phyloP scores from a whole-genome alignment of 2,797 vertebrate species.

The Nannoperca australis region DNA sequence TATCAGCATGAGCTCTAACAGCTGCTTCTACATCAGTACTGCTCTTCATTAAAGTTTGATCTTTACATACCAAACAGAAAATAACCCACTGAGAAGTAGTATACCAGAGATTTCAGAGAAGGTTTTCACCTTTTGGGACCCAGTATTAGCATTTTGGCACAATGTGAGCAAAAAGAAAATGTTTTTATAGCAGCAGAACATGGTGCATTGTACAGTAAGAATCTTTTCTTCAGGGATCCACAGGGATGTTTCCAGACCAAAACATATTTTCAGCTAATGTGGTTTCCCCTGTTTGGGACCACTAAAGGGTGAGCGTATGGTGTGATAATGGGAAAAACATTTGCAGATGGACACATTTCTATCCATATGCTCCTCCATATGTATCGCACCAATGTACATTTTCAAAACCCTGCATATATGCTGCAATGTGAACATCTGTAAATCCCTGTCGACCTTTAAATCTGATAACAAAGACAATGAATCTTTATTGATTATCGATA shows the following conservation, averaged over 20 bases:
- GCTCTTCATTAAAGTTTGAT: slow-evolving; percentile 2
- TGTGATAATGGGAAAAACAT: slow-evolving; percentile 24
- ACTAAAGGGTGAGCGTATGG: neutral
- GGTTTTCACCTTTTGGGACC: neutral
- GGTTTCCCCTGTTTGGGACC: neutral
- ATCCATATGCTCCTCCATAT: slow-evolving; percentile 27
- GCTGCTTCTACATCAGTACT: neutral
- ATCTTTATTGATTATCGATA: slow-evolving; percentile 24
- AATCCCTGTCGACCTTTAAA: slow-evolving; percentile 17
- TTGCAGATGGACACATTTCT: slow-evolving; percentile 30
- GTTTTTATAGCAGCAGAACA: neutral
- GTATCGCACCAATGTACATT: neutral
- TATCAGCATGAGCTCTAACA: neutral
- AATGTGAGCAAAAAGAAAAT: neutral
- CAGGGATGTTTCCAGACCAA: neutral
- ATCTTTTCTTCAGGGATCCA: neutral
- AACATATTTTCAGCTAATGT: slow-evolving; percentile 5
- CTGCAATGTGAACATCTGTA: neutral
- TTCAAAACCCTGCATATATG: neutral
- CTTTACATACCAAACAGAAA: neutral
- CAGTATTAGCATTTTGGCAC: neutral
- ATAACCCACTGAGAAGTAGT: neutral
- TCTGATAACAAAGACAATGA: slow-evolving; percentile 6
- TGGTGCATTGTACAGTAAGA: neutral
- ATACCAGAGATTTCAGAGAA: neutral